Evolutionary conservation across 1,140 invertebrate genomes (phyloP).

Genomic region (Philopotamus ludificatus): DNA sequence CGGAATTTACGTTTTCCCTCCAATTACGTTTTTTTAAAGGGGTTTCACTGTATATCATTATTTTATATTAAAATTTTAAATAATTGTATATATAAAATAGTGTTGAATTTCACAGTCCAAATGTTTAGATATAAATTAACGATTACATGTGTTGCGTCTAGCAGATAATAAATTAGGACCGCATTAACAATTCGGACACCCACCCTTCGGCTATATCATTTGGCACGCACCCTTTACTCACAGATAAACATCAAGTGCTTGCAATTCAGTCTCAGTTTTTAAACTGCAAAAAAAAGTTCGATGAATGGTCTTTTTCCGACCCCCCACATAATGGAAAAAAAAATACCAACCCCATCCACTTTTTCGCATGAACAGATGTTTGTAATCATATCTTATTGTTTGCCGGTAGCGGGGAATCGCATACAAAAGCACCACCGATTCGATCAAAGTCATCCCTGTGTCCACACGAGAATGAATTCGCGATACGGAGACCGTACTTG

Average conservation of each 20-base stretch:
- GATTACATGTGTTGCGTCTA: neutral
- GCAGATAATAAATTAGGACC: constrained; percentile 2
- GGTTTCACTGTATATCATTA: too few relatives aligned
- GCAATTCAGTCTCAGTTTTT: constrained; percentile 33
- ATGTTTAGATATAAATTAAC: neutral
- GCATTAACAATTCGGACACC: constrained; percentile 12
- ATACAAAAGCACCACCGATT: constrained; percentile 15
- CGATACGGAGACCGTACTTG: too few relatives aligned
- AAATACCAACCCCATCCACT: constrained; percentile 9
- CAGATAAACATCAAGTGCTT: constrained; percentile 32
- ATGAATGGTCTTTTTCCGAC: constrained; percentile 19
- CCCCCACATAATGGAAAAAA: constrained; percentile 15
- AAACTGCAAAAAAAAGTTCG: constrained; percentile 33
- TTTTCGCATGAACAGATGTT: constrained; percentile 34
- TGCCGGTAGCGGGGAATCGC: constrained; percentile 4
- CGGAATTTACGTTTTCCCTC: too few relatives aligned
- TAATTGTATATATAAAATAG: neutral
- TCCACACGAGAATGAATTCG: neutral
- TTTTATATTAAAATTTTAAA: too few relatives aligned
- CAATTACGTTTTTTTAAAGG: too few relatives aligned
- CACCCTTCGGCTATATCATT: constrained; percentile 13
- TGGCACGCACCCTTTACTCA: constrained; percentile 29
- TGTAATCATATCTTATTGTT: constrained; percentile 38
- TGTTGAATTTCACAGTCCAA: neutral
- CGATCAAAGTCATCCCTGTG: constrained; percentile 10